Percentiles rank a stretch among this genome's conserved stretches.
These are phyloP conservation scores for Zaprionus camerounensis DNA, from an alignment of 1,140 invertebrate species.

Conservation along the genomic window DNA sequence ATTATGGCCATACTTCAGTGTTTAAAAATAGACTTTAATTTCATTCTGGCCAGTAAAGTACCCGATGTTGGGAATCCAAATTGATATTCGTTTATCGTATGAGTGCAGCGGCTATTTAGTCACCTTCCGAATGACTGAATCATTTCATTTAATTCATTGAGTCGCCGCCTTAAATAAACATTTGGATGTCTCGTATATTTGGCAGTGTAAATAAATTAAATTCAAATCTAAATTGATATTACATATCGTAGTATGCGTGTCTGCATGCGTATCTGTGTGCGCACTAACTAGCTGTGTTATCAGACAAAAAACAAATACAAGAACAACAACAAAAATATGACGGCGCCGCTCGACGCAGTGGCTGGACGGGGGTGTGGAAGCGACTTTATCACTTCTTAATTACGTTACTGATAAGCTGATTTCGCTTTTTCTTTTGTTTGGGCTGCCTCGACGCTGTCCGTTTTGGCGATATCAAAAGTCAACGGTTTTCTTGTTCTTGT, in stretches of 20 bases:
- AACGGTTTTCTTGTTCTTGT: constrained; percentile 22
- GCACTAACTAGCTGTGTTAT: constrained; percentile 50
- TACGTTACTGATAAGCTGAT: constrained; percentile 78
- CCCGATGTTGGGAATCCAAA: background rate
- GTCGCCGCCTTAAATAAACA: constrained; percentile 62
- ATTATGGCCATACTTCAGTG: background rate
- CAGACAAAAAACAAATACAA: constrained; percentile 27
- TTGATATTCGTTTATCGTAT: constrained; percentile 12
- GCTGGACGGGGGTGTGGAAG: constrained; percentile 45
- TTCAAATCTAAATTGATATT: constrained; percentile 82
- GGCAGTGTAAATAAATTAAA: constrained; percentile 79
- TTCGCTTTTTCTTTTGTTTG: constrained; percentile 54
- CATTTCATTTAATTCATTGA: constrained; percentile 55
- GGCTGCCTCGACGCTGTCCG: constrained; percentile 33
- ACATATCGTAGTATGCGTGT: constrained; percentile 48
- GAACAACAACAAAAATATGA: constrained; percentile 7
- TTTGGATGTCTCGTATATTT: constrained; percentile 46
- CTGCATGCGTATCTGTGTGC: constrained; percentile 3
- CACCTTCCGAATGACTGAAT: constrained; percentile 56
- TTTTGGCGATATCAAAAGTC: constrained; percentile 55
- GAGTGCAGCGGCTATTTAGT: constrained; percentile 30
- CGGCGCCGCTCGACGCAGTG: constrained; percentile 40
- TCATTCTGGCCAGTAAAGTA: background rate
- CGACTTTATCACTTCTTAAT: constrained; percentile 75
- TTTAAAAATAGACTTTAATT: constrained; percentile 6